Evolutionary conservation across 2,888 invertebrate genomes (phyloP), one percentile per base, ranked within the genome.

Genomic region (Neuroscelio doddi): DNA sequence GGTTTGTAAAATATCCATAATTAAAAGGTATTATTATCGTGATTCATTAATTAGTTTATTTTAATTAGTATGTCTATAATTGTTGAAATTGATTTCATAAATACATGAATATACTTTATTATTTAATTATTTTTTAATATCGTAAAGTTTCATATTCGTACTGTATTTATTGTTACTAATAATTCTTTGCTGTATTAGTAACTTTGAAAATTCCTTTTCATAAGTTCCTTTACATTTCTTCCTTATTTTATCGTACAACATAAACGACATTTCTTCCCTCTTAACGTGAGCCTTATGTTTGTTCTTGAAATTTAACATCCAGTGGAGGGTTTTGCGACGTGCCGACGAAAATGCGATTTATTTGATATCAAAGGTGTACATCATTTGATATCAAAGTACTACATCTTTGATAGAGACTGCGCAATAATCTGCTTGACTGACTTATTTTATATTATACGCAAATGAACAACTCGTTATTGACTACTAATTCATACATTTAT

Each of bases 311-410:
- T 71, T 68, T 64, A 61, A 69, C 71, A 68, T 68, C 9, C 30
- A 30, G 9, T 9, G 36, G 21, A 71, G 70, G 70, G 71, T 65
- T 68, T 68, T 65, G 57, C 53, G 47, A 59, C 62, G 64, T 59
- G 53, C 53, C 49, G 68, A 50, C 63, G 70, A 73, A 73, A 72
- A 73, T 71, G 70, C 73, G 70, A 69, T 67, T 68, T 71, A 52
- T 52, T 66, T 55, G 58, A 76, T 71, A 76, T 77, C 77, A 77
- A 77, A 77, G 77, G 71, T 67, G 41, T 58, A 16, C 36, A 15
- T 15, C 42, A 34, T 32, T 47, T 56, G n/a, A 39, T 34, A 39
- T 45, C 44, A 52, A 45, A 50, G 56, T 32, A 21, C 56, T 47
- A 30, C 55, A 59, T 61, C 64, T 64, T 58, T 55, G 51, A 53